A percentile compares a stretch with the other conserved stretches of the same genome.
Evolutionary conservation across 2,113 vertebrate species (phyloP).

Genomic region (Hippocampus barbouri): DNA sequence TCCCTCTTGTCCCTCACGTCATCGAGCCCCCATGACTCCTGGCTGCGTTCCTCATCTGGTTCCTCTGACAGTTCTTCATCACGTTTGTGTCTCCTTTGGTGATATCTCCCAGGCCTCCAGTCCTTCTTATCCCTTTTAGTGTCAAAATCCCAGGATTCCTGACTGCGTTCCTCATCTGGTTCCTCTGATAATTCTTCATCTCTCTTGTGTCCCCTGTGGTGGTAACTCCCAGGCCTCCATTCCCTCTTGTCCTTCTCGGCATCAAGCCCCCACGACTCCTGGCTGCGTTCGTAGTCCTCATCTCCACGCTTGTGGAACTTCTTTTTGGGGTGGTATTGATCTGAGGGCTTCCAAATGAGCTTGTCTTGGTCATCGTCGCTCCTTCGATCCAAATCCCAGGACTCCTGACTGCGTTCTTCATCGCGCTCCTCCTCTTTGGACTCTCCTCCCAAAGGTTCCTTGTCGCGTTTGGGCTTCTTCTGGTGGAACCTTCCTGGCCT

Average conservation of each 20-base stretch:
- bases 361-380: conserved; percentile 36
- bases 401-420: conserved; percentile 49
- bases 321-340: conserved; percentile 58
- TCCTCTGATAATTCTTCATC: conserved; percentile 50
- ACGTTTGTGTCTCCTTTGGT: conserved; percentile 44
- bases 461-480: conserved; percentile 1
- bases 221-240: conserved; percentile 31
- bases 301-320: conserved; percentile 44
- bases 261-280: conserved; percentile 55
- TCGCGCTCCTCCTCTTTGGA: conserved; percentile 29
- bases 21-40: conserved; percentile 55
- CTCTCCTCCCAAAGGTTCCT: conserved; percentile 61
- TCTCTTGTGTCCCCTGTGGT: conserved; percentile 43
- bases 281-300: conserved; percentile 54
- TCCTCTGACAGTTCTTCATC: conserved; percentile 41
- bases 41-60: conserved; percentile 47
- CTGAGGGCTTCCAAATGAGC: conserved; percentile 53
- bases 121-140: conserved; percentile 26
- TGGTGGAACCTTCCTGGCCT: conserved; percentile 59
- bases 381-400: conserved; percentile 53
- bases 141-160: conserved; percentile 33
- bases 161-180: conserved; percentile 49
- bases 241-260: conserved; percentile 16
- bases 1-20: conserved; percentile 24
- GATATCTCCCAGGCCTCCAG: conserved; percentile 32